phyloP scores from a whole-genome alignment of 64 coral and sea anemone genomes.

The Montipora sp. region DNA sequence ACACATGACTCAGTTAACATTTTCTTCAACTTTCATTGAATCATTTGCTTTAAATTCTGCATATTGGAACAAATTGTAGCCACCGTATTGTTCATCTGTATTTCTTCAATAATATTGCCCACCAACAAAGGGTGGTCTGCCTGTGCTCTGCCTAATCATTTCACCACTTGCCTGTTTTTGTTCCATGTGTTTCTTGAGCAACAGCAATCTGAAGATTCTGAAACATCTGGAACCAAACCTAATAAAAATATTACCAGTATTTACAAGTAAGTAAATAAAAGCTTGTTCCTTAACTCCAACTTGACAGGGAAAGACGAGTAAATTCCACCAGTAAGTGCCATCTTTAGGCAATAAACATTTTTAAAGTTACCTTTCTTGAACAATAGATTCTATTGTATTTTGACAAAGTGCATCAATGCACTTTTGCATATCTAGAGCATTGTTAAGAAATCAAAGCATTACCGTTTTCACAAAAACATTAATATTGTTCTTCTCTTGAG shows the following conservation, averaged over 20 bases:
- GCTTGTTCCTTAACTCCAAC: neutral
- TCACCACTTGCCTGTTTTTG: constrained; percentile 82
- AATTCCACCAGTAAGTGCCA: no score
- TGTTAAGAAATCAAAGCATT: constrained; percentile 10
- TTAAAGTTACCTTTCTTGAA: constrained; percentile 83
- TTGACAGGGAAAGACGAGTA: neutral
- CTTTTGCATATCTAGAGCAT: constrained; percentile 84
- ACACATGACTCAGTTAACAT: no score
- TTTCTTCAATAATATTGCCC: no score
- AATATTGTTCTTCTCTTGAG: neutral
- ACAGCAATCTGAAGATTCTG: constrained; percentile 89
- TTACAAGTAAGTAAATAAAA: neutral
- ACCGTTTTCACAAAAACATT: neutral
- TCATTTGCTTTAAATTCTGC: no score
- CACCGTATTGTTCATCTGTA: no score
- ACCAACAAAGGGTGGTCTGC: no score
- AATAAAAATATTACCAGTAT: neutral
- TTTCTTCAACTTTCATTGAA: no score
- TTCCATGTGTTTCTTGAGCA: constrained; percentile 90
- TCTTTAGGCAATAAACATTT: neutral
- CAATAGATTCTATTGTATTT: constrained; percentile 79
- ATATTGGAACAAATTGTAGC: no score
- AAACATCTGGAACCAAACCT: constrained; percentile 96
- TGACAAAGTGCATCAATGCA: constrained; percentile 78
- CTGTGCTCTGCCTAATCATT: neutral